Evolutionary conservation across 1,140 invertebrate species (phyloP).

Genomic region (Scaptomyza pallida): DNA sequence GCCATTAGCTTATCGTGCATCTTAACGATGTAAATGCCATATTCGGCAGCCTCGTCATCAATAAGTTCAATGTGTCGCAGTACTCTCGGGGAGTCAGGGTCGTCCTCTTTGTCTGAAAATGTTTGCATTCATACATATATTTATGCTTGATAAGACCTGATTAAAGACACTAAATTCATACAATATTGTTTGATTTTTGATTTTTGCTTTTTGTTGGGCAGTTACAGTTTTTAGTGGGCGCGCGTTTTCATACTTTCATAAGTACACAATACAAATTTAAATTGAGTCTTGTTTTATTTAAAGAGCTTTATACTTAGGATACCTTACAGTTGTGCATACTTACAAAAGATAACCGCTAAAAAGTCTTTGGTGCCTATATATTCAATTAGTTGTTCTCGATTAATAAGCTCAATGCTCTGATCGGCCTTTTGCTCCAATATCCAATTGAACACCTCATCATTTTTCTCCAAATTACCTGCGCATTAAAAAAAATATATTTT

Average conservation of each 20-base stretch:
- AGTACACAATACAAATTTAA: slow-evolving; percentile 10
- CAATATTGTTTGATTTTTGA: slow-evolving; percentile 17
- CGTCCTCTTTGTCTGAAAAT: slow-evolving; percentile 91
- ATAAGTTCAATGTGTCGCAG: slow-evolving; percentile 94
- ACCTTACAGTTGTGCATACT: slow-evolving; percentile 85
- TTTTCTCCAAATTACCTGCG: slow-evolving; percentile 93
- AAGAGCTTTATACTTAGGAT: slow-evolving; percentile 40
- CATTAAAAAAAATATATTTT: slow-evolving; percentile 15
- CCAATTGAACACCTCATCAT: slow-evolving; percentile 94
- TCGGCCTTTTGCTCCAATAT: slow-evolving; percentile 96
- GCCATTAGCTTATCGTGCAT: slow-evolving; percentile 95
- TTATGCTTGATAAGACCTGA: background rate
- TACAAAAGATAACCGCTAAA: slow-evolving; percentile 96
- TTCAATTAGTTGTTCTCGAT: slow-evolving; percentile 92
- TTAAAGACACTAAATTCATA: background rate
- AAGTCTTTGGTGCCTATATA: slow-evolving; percentile 96
- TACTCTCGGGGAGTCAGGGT: slow-evolving; percentile 90
- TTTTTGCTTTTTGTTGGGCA: slow-evolving; percentile 62
- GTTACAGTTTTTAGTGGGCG: slow-evolving; percentile 84
- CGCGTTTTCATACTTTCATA: slow-evolving; percentile 31
- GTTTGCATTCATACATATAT: background rate
- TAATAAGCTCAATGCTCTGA: slow-evolving; percentile 96
- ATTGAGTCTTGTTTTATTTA: slow-evolving; percentile 9
- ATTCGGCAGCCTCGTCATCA: slow-evolving; percentile 95
- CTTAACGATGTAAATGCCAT: slow-evolving; percentile 96